Conservation (phyloP, 2,888 invertebrate species). For the Andrena chrysosceles region DNA sequence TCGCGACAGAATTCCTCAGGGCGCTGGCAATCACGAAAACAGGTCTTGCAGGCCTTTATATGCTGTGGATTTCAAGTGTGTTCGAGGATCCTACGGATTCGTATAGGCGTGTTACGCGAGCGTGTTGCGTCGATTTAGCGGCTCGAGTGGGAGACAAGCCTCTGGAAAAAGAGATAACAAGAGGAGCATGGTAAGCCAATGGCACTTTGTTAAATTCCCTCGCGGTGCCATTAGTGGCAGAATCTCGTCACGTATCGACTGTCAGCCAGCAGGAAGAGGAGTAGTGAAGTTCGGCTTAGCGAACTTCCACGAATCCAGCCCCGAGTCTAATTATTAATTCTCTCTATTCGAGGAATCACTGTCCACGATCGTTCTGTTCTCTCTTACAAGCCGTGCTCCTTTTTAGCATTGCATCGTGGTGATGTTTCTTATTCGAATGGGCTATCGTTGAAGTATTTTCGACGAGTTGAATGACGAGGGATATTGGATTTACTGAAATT, state of each 20-base stretch:
- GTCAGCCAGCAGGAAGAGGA: constrained; percentile 35
- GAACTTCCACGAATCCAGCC: constrained; percentile 22
- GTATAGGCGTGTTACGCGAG: constrained; percentile 6
- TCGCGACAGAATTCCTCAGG: constrained; percentile 63
- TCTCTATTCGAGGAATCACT: constrained; percentile 20
- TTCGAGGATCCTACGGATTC: constrained; percentile 48
- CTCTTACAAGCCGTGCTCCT: background rate
- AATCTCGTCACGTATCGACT: constrained; percentile 56
- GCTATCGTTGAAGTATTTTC: no score
- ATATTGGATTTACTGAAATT: no score
- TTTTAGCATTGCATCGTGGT: background rate
- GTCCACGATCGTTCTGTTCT: background rate
- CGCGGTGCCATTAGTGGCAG: constrained; percentile 33
- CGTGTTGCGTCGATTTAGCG: constrained; percentile 31
- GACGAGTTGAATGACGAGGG: no score
- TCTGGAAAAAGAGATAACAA: constrained; percentile 16
- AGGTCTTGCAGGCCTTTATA: constrained; percentile 73
- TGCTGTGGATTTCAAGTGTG: constrained; percentile 51
- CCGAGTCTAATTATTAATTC: constrained; percentile 34
- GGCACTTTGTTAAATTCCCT: constrained; percentile 26
- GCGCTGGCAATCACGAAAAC: constrained; percentile 66
- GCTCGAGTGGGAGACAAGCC: constrained; percentile 39
- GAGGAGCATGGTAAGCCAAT: constrained; percentile 4
- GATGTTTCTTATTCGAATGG: background rate
- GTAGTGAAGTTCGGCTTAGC: background rate